Evolutionary conservation across 1,140 invertebrate species (phyloP).

Genomic region (Drosophila busckii): DNA sequence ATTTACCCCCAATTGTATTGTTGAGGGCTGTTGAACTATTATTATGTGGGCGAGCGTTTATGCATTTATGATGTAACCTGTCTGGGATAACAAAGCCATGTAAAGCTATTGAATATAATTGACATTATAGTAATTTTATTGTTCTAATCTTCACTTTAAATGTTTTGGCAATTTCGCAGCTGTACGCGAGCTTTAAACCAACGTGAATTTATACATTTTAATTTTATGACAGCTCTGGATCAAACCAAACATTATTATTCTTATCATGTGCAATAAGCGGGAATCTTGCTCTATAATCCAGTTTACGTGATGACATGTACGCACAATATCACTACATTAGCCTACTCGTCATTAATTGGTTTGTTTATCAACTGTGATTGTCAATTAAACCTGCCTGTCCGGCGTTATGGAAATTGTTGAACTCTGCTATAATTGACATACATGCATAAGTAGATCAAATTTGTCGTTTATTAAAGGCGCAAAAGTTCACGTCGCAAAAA

Average conservation of each 20-base stretch:
- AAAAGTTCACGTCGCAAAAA: too few species aligned
- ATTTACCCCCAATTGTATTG: not conserved
- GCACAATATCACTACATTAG: not conserved
- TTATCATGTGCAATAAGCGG: conserved; percentile 15
- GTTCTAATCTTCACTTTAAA: too few species aligned
- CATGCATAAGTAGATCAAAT: too few species aligned
- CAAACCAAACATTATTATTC: conserved; percentile 23
- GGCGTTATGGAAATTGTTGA: conserved; percentile 1
- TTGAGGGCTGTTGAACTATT: not conserved
- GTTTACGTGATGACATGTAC: conserved; percentile 25
- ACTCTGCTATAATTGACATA: not conserved
- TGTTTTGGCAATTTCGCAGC: too few species aligned
- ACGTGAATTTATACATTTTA: too few species aligned
- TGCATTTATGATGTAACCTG: conserved; percentile 5
- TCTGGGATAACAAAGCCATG: not conserved
- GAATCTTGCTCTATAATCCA: conserved; percentile 22
- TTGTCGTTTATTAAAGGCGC: too few species aligned
- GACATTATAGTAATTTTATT: too few species aligned
- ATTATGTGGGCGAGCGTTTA: conserved; percentile 10
- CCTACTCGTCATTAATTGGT: conserved; percentile 13
- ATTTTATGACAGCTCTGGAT: not conserved
- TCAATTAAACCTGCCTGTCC: conserved; percentile 1
- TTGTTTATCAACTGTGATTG: conserved; percentile 20
- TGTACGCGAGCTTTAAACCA: too few species aligned
- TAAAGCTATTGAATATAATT: too few species aligned